Conservation (phyloP, 2,888 invertebrate genomes). For the Trichopria drosophilae region DNA sequence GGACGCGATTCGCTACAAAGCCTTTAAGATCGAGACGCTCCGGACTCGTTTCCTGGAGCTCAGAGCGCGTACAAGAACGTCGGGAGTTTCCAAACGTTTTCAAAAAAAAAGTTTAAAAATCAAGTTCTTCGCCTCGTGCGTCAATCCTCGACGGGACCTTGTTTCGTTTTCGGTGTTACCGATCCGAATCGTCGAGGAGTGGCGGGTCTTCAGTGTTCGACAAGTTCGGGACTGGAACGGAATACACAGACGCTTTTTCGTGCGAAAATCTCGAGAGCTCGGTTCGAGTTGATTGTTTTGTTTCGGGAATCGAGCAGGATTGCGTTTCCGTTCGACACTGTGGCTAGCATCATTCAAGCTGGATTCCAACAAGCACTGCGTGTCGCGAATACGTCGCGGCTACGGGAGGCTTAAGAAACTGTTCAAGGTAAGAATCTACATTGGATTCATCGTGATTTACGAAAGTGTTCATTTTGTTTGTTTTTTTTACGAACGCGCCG, state of each 20-base stretch:
- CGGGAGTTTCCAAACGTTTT: conserved; percentile 11
- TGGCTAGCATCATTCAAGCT: conserved; percentile 58
- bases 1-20: no score
- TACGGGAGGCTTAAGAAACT: conserved; percentile 57
- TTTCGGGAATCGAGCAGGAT: no score
- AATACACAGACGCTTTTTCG: background rate
- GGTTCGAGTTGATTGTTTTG: no score
- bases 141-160: no score
- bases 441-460: no score
- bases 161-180: conserved; percentile 9
- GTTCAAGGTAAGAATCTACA: conserved; percentile 58
- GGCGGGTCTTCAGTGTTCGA: no score
- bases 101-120: conserved; percentile 6
- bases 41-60: conserved; percentile 15
- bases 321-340: conserved; percentile 44
- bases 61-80: background rate
- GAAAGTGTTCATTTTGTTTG: no score
- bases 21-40: no score
- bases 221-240: no score
- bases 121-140: no score
- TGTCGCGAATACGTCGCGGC: conserved; percentile 59
- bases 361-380: conserved; percentile 59
- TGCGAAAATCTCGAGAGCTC: background rate
- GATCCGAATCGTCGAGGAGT: no score
- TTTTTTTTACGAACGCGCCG: no score